Evolutionary conservation across 2,113 vertebrate genomes (phyloP).

Genomic region (Crotalus horridus): DNA sequence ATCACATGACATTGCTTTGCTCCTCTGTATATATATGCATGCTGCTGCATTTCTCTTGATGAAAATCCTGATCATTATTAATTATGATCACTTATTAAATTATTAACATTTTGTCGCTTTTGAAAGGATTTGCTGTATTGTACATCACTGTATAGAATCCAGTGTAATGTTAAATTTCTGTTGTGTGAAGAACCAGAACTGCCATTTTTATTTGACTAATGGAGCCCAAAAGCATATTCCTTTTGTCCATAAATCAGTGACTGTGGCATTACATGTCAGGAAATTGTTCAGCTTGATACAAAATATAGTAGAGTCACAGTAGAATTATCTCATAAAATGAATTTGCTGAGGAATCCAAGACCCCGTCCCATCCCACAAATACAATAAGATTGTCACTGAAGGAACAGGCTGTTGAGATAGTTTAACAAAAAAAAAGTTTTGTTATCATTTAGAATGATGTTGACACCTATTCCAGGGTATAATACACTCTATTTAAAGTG

Average conservation of each 20-base stretch:
- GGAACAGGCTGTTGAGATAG: neutral
- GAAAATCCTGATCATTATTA: neutral
- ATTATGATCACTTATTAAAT: neutral
- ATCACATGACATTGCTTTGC: conserved; percentile 9
- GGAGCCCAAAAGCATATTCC: neutral
- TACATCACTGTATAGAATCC: neutral
- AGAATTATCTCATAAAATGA: neutral
- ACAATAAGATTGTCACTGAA: neutral
- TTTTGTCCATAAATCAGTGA: neutral
- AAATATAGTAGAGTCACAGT: neutral
- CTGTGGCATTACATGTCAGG: neutral
- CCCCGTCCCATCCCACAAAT: neutral
- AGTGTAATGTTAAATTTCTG: neutral
- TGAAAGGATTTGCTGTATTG: neutral
- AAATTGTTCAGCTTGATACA: neutral
- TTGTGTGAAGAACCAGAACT: neutral
- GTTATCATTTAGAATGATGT: neutral
- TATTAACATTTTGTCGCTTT: neutral
- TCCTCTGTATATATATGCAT: neutral
- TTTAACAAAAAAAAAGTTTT: neutral
- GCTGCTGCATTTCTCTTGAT: conserved; percentile 5
- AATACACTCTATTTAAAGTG: neutral
- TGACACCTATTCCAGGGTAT: neutral
- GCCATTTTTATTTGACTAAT: neutral
- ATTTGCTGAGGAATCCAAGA: neutral